Evolutionary conservation across 2,113 vertebrate species (phyloP), one percentile per base, ranked within the genome.

Genomic region (Telmatochromis brichardi): DNA sequence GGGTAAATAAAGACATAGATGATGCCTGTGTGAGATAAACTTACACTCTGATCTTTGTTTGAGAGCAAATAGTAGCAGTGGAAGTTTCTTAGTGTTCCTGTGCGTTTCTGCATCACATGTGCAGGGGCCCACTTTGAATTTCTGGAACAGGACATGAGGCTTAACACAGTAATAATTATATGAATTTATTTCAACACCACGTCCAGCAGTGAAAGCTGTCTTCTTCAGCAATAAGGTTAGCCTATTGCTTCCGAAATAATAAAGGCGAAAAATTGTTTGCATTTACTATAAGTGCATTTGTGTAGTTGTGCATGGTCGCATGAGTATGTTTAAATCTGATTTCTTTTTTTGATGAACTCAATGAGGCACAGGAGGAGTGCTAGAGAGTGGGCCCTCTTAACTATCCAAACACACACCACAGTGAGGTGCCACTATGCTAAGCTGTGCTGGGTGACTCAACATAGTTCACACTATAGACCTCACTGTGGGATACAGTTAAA

Each of bases 391-490:
- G 14, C n/a, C 10, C 45, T 81, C 50, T 87, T 28, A 76, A 68
- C 60, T 35, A 35, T 28, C 23, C 26, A 82, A 88, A 92, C 87
- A 89, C 85, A 84, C 80, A 51, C 83, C 81, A 19, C 90, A 68
- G 86, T 54, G 45, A 87, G 84, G 83, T 83, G 91, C 85, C 55
- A 26, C 81, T 78, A 50, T 63, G 78, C 58, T 86, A 84, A 89
- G 81, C 91, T 89, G 88, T 84, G 92, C 90, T 78, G 85, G 89
- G 91, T 84, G 91, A 88, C 88, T 89, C 87, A 19, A 90, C 93
- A 90, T 31, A 81, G 84, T 85, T 88, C 84, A 83, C 81, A 86
- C 90, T 84, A 79, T 83, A 88, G 84, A 87, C 89, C 89, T 94
- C 92, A 7, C 88, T 19, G 89, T 84, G 54, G 89, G 93, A 82